These are phyloP conservation scores for Chloroceryle amazona DNA, from an alignment of 2,797 vertebrate genomes.

Conservation along the genomic window DNA sequence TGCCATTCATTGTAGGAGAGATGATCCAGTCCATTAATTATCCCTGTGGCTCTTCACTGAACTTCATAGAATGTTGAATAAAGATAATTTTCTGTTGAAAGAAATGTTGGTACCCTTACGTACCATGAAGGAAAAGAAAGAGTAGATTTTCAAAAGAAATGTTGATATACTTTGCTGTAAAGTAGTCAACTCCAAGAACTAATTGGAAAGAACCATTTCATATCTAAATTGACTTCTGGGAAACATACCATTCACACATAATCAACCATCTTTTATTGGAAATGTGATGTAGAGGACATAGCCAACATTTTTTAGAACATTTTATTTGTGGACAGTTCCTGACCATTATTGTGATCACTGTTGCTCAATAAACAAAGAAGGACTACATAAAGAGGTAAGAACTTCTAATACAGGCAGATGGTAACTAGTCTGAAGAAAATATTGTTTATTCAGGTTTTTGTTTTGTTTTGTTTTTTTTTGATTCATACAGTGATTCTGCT, in stretches of 20 bases:
- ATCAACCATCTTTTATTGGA: not conserved
- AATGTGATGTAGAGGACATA: not conserved
- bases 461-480: not conserved
- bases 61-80: not conserved
- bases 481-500: conserved; percentile 34
- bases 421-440: conserved; percentile 40
- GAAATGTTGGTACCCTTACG: not conserved
- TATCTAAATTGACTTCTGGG: not conserved
- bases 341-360: not conserved
- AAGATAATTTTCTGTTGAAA: not conserved
- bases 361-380: not conserved
- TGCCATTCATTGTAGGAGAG: not conserved
- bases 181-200: not conserved
- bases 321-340: not conserved
- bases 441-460: conserved; percentile 7
- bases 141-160: not conserved
- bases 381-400: not conserved
- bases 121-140: not conserved
- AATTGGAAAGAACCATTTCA: not conserved
- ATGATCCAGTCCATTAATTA: not conserved
- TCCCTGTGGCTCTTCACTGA: not conserved
- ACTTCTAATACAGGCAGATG: conserved; percentile 43
- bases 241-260: not conserved
- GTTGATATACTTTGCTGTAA: not conserved
- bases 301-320: not conserved